Evolutionary conservation across 1,140 invertebrate genomes (phyloP), one percentile per base, ranked within the genome.

Genomic region (Tetranychus cinnabarinus): DNA sequence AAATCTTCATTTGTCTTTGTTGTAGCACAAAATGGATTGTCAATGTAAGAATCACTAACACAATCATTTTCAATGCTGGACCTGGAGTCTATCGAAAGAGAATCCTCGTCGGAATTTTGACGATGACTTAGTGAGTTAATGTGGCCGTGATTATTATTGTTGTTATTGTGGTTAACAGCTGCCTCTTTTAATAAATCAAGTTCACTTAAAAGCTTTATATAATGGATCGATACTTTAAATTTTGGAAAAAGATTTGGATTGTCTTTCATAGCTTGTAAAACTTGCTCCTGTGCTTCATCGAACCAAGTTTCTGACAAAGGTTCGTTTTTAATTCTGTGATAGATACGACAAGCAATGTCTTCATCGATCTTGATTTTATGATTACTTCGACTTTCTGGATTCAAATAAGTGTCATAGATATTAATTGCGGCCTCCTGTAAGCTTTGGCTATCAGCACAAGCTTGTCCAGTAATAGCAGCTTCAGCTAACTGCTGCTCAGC

Each of bases 331-430:
- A 86, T 80, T 66, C 79, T 78, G 59, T 75, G 73, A 33, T 82
- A 66, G 45, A 87, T 73, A 67, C 73, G 77, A 61, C 81, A 81
- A 1, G 82, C 74, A 8, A 84, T 68, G 50, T 69, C 68, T 63
- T 83, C 80, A 62, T 83, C 82, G 8, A 88, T 67, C 63, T 78
- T 75, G 4, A 87, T 71, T 68, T 77, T 78, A 12, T 48, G 13
- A 39, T 36, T 39, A 37, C 15, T 12, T 36, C 15, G 33, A 12
- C 15, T 66, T 68, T 79, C 79, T 61, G 85, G 82, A 54, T 83
- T 81, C 3, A 88, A 73, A 73, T 88, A 88, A 66, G 87, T 83
- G 59, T 88, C 81, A 71, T 83, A 85, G 61, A 90, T 86, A 68
- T 82, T 84, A 13, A 77, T 70, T 23, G 85, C 85, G 15, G 84